These are phyloP conservation scores for Chinchilla lanigera DNA, from an alignment of 2,113 vertebrate species.

Conservation along the genomic window DNA sequence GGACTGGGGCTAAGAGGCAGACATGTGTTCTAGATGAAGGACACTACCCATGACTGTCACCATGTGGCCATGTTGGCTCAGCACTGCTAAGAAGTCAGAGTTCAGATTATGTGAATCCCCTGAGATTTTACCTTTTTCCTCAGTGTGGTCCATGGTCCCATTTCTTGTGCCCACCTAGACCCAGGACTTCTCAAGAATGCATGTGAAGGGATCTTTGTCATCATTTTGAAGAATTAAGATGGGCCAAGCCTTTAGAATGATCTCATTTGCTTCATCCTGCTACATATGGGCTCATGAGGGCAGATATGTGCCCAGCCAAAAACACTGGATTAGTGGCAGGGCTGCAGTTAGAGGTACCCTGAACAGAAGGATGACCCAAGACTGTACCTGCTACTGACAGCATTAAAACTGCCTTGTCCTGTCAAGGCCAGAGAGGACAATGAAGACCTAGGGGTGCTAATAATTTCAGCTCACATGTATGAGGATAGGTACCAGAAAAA, in stretches of 20 bases:
- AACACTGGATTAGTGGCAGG: background rate
- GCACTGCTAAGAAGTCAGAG: background rate
- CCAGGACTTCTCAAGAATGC: background rate
- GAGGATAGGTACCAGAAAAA: background rate
- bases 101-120: background rate
- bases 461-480: background rate
- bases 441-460: background rate
- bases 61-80: background rate
- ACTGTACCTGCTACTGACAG: background rate
- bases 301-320: background rate
- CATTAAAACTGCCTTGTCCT: fast-evolving
- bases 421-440: background rate
- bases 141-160: background rate
- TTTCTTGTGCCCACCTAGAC: background rate
- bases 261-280: background rate
- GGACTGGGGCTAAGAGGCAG: background rate
- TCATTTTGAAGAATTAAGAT: background rate
- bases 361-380: background rate
- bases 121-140: background rate
- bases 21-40: background rate
- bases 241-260: background rate
- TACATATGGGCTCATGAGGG: background rate
- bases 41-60: background rate
- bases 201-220: background rate
- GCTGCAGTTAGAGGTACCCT: background rate